Evolutionary conservation across 2,888 invertebrate species (phyloP).

Genomic region (Caenorhabditis sp.): DNA sequence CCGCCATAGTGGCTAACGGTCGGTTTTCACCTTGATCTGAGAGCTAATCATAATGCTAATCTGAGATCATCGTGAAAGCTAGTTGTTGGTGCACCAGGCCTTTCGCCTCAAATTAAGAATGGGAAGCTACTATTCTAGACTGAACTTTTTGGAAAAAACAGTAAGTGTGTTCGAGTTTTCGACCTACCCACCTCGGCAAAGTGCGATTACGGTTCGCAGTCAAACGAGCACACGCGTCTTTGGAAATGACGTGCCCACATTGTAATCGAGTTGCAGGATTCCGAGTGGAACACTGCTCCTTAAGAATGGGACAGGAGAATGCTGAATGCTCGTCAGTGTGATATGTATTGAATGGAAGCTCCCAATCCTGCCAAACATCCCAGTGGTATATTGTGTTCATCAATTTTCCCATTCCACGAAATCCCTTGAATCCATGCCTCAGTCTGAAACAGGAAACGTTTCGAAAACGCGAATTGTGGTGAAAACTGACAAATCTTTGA

Average conservation of each 20-base stretch:
- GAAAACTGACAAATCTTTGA: constrained; percentile 71
- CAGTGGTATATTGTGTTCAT: background rate
- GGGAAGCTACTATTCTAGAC: background rate
- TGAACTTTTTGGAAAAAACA: no score
- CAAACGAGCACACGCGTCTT: constrained; percentile 96
- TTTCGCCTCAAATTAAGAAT: constrained; percentile 1
- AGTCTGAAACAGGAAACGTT: constrained; percentile 17
- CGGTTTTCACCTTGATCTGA: constrained; percentile 76
- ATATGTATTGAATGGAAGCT: constrained; percentile 89
- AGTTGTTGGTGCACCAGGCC: constrained; percentile 61
- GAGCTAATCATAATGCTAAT: constrained; percentile 59
- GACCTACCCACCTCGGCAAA: constrained; percentile 8
- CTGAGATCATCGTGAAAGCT: constrained; percentile 79
- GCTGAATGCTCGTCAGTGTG: constrained; percentile 95
- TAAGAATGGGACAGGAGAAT: constrained; percentile 97
- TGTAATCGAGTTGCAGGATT: constrained; percentile 98
- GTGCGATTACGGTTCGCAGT: constrained; percentile 35
- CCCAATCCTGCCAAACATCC: background rate
- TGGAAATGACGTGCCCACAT: constrained; percentile 98
- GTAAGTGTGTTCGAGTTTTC: no score
- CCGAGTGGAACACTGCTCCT: constrained; percentile 95
- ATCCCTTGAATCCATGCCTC: constrained; percentile 12
- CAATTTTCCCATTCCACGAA: background rate
- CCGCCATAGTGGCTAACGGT: constrained; percentile 60
- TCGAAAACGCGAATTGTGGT: background rate